These are phyloP conservation scores for Stenopsyche tienmushanensis DNA, from an alignment of 1,140 invertebrate species.

Conservation along the genomic window DNA sequence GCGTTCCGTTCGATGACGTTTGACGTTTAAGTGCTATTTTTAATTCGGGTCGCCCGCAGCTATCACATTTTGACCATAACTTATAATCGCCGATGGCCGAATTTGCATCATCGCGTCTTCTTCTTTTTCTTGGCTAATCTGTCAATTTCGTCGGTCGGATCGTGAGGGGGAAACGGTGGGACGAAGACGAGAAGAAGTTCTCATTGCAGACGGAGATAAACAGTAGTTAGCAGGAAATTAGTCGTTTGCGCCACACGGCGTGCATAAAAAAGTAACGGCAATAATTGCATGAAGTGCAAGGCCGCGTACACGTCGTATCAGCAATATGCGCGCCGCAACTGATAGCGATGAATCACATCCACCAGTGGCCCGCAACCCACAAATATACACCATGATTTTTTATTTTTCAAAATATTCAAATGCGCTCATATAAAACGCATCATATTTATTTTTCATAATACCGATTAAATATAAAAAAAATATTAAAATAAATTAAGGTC, in stretches of 20 bases:
- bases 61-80: too few species aligned
- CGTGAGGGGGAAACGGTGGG: neutral
- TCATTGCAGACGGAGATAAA: neutral
- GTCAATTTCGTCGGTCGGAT: neutral
- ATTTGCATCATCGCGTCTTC: neutral
- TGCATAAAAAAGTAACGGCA: constrained; percentile 25
- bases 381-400: too few species aligned
- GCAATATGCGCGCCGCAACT: constrained; percentile 22
- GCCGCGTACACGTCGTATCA: neutral
- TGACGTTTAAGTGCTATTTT: too few species aligned
- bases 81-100: too few species aligned
- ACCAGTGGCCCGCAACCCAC: neutral
- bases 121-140: neutral
- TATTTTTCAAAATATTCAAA: too few species aligned
- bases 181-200: too few species aligned
- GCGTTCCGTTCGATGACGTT: too few species aligned
- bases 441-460: too few species aligned
- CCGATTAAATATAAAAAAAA: too few species aligned
- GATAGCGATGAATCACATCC: constrained; percentile 20
- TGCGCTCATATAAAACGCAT: too few species aligned
- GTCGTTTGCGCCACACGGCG: neutral
- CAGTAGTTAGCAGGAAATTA: constrained; percentile 3
- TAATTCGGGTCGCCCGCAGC: too few species aligned
- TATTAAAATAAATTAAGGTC: too few species aligned
- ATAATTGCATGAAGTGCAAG: constrained; percentile 30